Conservation (phyloP, 2,888 invertebrate species). For the Morpho helenor region DNA sequence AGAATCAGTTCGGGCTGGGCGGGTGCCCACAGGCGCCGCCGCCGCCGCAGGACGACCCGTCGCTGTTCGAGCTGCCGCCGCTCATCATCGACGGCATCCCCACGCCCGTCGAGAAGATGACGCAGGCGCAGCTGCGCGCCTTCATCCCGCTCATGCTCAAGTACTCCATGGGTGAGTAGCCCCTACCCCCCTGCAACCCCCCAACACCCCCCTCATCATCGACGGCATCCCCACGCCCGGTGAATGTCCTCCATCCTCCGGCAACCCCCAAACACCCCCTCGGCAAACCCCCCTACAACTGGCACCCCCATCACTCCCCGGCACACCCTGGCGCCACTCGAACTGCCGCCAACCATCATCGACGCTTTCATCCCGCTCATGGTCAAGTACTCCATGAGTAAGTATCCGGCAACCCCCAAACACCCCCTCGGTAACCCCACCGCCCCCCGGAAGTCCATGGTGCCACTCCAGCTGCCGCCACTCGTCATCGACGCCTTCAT, state of each 20-base stretch:
- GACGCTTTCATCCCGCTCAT: conserved; percentile 98
- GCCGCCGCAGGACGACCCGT: conserved; percentile 90
- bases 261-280: conserved; percentile 67
- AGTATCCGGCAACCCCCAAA: conserved; percentile 58
- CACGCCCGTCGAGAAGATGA: conserved; percentile 99
- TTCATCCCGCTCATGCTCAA: conserved; percentile 99
- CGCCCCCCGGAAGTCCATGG: conserved; percentile 88
- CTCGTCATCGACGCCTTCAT: conserved; percentile 92
- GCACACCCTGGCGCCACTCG: conserved; percentile 88
- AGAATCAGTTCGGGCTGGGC: conserved; percentile 79
- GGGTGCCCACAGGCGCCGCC: conserved; percentile 68
- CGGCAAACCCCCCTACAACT: no score
- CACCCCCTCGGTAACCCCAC: conserved; percentile 57
- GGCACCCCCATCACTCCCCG: conserved; percentile 82
- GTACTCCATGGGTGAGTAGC: conserved; percentile 90
- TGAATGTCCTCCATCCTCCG: conserved; percentile 68
- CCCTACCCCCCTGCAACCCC: conserved; percentile 55
- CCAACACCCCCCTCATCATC: conserved; percentile 80
- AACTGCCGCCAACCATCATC: no score
- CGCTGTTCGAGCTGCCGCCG: conserved; percentile 96
- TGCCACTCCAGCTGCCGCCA: conserved; percentile 96
- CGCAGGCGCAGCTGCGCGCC: conserved; percentile 96
- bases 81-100: conserved; percentile 98
- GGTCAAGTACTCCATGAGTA: conserved; percentile 97
- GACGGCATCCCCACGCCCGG: conserved; percentile 43